phyloP scores from a whole-genome alignment of 2,797 vertebrate species.

The Numenius phaeopus region DNA sequence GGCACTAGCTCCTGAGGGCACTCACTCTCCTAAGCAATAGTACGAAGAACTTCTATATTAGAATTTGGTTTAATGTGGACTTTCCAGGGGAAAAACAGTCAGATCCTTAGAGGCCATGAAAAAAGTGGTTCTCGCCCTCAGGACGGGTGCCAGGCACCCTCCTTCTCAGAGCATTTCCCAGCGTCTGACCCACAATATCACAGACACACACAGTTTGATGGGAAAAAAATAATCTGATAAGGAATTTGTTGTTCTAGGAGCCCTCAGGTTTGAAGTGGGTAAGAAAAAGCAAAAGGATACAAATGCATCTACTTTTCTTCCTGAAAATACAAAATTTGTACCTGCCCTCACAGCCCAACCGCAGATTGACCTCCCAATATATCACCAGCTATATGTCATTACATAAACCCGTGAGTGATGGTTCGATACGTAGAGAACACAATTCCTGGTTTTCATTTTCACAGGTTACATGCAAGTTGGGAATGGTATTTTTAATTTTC shows the following conservation, averaged over 20 bases:
- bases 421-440: constrained; percentile 21
- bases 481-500: constrained; percentile 13
- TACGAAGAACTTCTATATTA: background rate
- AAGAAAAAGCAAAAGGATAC: background rate
- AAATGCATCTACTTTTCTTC: background rate
- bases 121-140: background rate
- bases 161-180: background rate
- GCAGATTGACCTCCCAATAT: background rate
- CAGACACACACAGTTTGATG: background rate
- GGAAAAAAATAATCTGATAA: background rate
- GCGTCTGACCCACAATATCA: background rate
- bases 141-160: background rate
- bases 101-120: background rate
- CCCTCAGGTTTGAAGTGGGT: background rate
- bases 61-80: background rate
- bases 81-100: background rate
- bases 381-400: background rate
- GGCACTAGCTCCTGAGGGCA: background rate
- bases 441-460: constrained; percentile 31
- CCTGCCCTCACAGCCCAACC: background rate
- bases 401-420: background rate
- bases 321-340: background rate
- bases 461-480: constrained; percentile 7
- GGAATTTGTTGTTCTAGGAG: background rate
- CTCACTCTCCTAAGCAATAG: background rate